A percentile compares a stretch with the other conserved stretches of the same genome.
These are phyloP conservation scores for Hoplostethus mediterraneus DNA, from an alignment of 2,797 vertebrate species.

Conservation along the genomic window DNA sequence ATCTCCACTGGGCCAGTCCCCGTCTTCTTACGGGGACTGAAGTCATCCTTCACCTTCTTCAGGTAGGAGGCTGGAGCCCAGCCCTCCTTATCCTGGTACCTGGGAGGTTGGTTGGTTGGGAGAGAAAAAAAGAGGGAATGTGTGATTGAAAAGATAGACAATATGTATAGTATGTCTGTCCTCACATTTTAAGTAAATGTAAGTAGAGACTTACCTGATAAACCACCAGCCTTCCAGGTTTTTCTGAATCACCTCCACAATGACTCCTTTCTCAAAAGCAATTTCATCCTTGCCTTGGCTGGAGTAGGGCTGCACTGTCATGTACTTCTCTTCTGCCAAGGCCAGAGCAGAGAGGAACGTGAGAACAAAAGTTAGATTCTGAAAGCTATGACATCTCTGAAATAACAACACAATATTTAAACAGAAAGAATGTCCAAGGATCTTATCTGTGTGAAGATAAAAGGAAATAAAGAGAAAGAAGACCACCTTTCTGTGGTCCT, in stretches of 20 bases:
- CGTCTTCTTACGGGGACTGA: conserved; percentile 94
- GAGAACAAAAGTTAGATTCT: conserved; percentile 29
- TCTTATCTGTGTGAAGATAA: conserved; percentile 5
- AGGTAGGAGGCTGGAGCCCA: conserved; percentile 98
- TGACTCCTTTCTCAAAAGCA: conserved; percentile 97
- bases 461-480: conserved; percentile 2
- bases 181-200: background rate
- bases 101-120: conserved; percentile 50
- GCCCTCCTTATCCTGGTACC: conserved; percentile 96
- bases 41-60: conserved; percentile 95
- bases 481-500: too few relatives aligned
- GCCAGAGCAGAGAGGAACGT: conserved; percentile 39
- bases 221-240: conserved; percentile 99
- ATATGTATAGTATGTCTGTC: background rate
- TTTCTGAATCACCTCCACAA: conserved; percentile 99
- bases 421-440: background rate
- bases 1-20: conserved; percentile 96
- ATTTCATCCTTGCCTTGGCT: conserved; percentile 99
- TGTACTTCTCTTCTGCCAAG: conserved; percentile 94
- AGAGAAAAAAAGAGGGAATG: conserved; percentile 13
- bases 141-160: background rate
- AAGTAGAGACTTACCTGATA: conserved; percentile 89
- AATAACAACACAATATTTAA: conserved; percentile 20
- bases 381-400: background rate
- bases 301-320: conserved; percentile 94